phyloP scores from a whole-genome alignment of 2,888 invertebrate genomes.

The Linnaemya tessellans region DNA sequence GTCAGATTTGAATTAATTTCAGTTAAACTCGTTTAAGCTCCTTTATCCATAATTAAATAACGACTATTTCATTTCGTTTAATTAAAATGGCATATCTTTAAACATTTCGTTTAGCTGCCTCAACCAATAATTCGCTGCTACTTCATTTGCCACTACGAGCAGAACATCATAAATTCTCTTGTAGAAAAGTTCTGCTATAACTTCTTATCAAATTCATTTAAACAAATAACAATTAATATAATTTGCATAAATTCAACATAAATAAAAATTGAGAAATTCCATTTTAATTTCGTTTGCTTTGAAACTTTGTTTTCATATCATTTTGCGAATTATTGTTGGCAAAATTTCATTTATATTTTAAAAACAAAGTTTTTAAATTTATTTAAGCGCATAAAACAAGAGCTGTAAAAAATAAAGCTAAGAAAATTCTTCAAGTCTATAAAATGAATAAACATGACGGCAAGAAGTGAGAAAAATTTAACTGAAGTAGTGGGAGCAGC shows the following conservation, averaged over 20 bases:
- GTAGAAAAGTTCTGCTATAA: constrained; percentile 25
- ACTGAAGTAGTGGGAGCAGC: not conserved
- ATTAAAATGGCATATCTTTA: too few relatives aligned
- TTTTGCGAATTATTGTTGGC: constrained; percentile 24
- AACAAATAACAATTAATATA: constrained; percentile 47
- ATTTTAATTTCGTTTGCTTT: constrained; percentile 34
- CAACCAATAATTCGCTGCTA: not conserved
- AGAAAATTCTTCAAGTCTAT: constrained; percentile 22
- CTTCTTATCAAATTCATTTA: constrained; percentile 28
- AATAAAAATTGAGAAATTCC: constrained; percentile 41
- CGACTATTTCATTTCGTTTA: too few relatives aligned
- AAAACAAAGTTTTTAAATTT: constrained; percentile 40
- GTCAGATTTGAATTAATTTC: not conserved
- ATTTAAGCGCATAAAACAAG: not conserved
- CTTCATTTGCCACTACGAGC: not conserved
- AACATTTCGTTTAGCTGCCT: not conserved
- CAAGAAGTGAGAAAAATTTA: constrained; percentile 9
- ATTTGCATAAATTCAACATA: constrained; percentile 30
- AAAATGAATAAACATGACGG: constrained; percentile 28
- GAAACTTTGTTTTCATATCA: constrained; percentile 27
- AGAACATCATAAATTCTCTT: not conserved
- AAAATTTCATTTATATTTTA: constrained; percentile 36
- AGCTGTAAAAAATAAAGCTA: not conserved
- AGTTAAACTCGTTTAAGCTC: too few relatives aligned
- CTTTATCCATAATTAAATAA: too few relatives aligned